Evolutionary conservation across 2,797 vertebrate species (phyloP), one percentile per base, ranked within the genome.

Genomic region (Antrozous pallidus): DNA sequence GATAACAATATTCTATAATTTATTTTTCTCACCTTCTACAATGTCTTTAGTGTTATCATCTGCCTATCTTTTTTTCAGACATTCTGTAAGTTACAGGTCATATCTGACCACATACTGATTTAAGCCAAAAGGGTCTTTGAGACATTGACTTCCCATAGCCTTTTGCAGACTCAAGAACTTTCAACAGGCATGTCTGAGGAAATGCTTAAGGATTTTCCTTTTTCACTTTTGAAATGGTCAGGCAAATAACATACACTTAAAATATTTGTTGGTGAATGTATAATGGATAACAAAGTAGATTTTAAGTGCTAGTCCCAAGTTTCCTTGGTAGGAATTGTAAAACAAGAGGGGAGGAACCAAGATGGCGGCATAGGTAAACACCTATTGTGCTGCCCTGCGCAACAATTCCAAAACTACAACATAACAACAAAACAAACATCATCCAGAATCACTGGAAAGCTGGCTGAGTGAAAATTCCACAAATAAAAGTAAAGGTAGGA

Each of bases 241-340:
- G 36, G 56, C 73, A 77, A 61, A 38, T 87, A 88, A 33, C 73
- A 49, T 73, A 45, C 22, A 61, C 67, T 94, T 83, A 94, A 94
- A 83, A 74, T 80, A 88, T 54, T 92, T 93, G 36, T 80, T 94
- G 17, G 47, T 91, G 26, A 36, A 7, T 90, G n/a, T 73, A 93
- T 87, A 73, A 91, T 40, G 54, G 26, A 85, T 22, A 84, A 36
- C n/a, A 73, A 90, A 94, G 31, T 51, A 78, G 5, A 90, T 84
- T 95, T 93, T 87, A 88, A 94, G 89, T 90, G 47, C 20, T 58
- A 79, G 40, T 47, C 49, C 61, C 67, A 73, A 78, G 88, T 8
- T 91, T 92, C 58, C 63, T 70, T 91, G n/a, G 42, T 93, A 91
- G 69, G 56, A 95, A 91, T 42, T 95, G 3, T 89, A 78, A 69